Conservation (phyloP, 2,888 invertebrate genomes). For the Aphidius colemani region DNA sequence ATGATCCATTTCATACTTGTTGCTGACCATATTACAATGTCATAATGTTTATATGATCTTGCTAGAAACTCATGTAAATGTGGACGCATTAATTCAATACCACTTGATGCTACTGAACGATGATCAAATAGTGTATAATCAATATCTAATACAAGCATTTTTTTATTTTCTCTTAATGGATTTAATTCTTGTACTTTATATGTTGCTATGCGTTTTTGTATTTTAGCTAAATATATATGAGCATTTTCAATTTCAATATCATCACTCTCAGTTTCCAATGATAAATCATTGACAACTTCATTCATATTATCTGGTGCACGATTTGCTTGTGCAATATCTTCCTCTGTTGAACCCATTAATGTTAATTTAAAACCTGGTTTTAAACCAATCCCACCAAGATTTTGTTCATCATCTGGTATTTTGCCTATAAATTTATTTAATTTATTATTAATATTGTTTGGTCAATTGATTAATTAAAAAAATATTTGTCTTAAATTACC, state of each 20-base stretch:
- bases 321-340: constrained; percentile 84
- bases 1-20: constrained; percentile 99
- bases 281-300: constrained; percentile 89
- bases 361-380: constrained; percentile 90
- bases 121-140: constrained; percentile 98
- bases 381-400: constrained; percentile 75
- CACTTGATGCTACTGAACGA: constrained; percentile 87
- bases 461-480: neutral
- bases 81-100: constrained; percentile 90
- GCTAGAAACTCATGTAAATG: constrained; percentile 93
- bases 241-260: constrained; percentile 73
- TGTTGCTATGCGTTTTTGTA: constrained; percentile 80
- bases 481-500: constrained; percentile 64
- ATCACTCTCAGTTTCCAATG: constrained; percentile 82
- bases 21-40: constrained; percentile 98
- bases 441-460: neutral
- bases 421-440: constrained; percentile 68
- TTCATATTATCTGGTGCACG: constrained; percentile 81
- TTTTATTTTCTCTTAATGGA: constrained; percentile 82
- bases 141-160: constrained; percentile 90
- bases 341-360: constrained; percentile 96
- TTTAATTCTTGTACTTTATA: constrained; percentile 83
- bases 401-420: constrained; percentile 78
- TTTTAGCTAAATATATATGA: constrained; percentile 76
- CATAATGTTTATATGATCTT: constrained; percentile 85